These are phyloP conservation scores for Nomada fucata DNA, from an alignment of 2,888 invertebrate species.

Conservation along the genomic window DNA sequence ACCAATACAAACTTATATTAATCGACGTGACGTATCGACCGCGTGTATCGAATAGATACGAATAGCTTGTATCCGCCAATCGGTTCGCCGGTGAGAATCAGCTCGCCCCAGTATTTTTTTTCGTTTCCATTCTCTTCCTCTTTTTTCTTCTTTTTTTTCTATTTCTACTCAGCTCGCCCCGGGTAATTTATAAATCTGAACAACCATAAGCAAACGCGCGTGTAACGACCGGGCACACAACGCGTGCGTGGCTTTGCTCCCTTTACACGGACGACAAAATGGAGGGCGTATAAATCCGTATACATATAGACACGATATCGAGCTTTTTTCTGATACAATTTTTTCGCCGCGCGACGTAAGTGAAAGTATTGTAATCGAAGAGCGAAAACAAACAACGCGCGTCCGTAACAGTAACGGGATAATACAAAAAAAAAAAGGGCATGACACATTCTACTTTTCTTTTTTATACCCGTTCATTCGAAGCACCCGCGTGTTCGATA, in stretches of 20 bases:
- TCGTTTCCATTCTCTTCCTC: neutral
- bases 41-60: conserved; percentile 41
- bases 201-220: conserved; percentile 49
- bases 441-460: conserved; percentile 5
- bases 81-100: conserved; percentile 42
- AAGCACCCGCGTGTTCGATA: neutral
- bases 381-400: neutral
- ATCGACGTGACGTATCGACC: conserved; percentile 45
- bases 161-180: neutral
- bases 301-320: conserved; percentile 25
- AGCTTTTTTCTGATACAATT: conserved; percentile 24
- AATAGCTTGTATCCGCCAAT: conserved; percentile 46
- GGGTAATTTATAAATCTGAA: conserved; percentile 57
- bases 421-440: neutral
- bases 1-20: conserved; percentile 57
- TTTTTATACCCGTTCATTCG: neutral
- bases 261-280: conserved; percentile 29
- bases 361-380: conserved; percentile 50
- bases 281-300: conserved; percentile 29
- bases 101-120: conserved; percentile 13
- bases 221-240: conserved; percentile 6
- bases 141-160: neutral
- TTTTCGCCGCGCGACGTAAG: conserved; percentile 13
- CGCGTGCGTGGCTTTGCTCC: neutral
- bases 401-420: conserved; percentile 4